Conservation (phyloP, 2,888 invertebrate genomes). For the Homarus gammarus region DNA sequence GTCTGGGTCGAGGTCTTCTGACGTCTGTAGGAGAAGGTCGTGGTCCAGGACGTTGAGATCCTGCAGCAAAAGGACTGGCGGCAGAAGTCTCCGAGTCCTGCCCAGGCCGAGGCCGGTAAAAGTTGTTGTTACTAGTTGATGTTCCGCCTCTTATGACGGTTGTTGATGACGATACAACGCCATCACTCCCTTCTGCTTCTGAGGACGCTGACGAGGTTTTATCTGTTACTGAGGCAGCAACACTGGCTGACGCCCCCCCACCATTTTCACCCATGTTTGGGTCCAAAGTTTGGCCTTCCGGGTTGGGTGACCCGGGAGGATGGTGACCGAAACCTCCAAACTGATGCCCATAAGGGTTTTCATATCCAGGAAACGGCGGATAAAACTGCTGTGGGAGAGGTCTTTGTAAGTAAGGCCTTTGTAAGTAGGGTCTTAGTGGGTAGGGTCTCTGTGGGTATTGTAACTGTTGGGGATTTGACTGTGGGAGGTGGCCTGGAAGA, state of each 20-base stretch:
- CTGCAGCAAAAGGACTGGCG: not conserved
- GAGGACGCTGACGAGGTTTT: slow-evolving; percentile 22
- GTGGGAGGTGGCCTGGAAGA: too few relatives aligned
- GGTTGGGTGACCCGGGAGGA: too few relatives aligned
- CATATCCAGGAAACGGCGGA: too few relatives aligned
- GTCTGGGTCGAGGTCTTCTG: not conserved
- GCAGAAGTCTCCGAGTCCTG: not conserved
- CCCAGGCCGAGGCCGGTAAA: slow-evolving; percentile 7
- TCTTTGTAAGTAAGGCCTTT: too few relatives aligned
- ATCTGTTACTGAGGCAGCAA: slow-evolving; percentile 26
- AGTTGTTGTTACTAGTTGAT: slow-evolving; percentile 51
- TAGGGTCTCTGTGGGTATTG: too few relatives aligned
- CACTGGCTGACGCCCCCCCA: slow-evolving; percentile 24
- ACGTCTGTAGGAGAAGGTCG: not conserved
- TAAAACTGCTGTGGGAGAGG: too few relatives aligned
- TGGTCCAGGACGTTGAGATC: not conserved
- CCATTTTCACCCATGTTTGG: not conserved
- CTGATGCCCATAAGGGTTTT: too few relatives aligned
- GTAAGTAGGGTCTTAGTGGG: too few relatives aligned
- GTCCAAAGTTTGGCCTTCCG: too few relatives aligned
- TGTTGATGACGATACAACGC: slow-evolving; percentile 38
- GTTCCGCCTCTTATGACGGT: slow-evolving; percentile 39
- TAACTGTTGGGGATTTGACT: too few relatives aligned
- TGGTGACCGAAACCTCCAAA: too few relatives aligned
- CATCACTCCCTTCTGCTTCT: slow-evolving; percentile 26